Base-by-base conservation (phyloP, 2,888 invertebrate genomes). In the Caenorhabditis sinica region DNA sequence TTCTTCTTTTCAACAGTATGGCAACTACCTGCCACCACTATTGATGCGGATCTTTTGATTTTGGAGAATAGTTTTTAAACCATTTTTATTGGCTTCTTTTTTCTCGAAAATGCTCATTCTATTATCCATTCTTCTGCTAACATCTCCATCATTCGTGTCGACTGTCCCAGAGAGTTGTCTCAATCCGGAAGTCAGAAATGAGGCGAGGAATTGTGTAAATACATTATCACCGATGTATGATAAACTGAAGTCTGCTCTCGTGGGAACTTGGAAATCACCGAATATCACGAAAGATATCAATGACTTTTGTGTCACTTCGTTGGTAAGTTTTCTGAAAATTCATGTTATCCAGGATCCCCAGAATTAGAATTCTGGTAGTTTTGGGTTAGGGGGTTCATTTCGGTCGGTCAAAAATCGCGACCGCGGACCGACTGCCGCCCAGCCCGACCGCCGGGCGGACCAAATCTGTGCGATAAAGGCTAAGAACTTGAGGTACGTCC, bases 271-370 rank as follows among this genome's bases (percentile, higher is more conserved):
- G 36, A 43, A 45, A 11, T 68, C 58, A 11, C 56, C 13, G n/a
- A 68, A 76, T 20, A 36, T 56, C 20, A 53, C 68, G 0, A 60
- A 36, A 20, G 76, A 76, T 45, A 56, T 76, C 28, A 69, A 25
- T 28, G 49, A 68, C 6, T 51, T 49, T 36, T 76, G 76, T 36
- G 45, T 23, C 5, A 20, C 20, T 0, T 33, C 76, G 4, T 11
- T 76, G 40, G 76, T 76, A 20, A 69, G 76, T 61, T 49, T 58
- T 49, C 20, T n/a, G n/a, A n/a, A n/a, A n/a, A n/a, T n/a, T n/a
- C n/a, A n/a, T n/a, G n/a, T n/a, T n/a, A n/a, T n/a, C n/a, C n/a
- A n/a, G n/a, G n/a, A n/a, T n/a, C n/a, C n/a, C n/a, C 5, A n/a
- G 2, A 49, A n/a, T 4, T 17, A 49, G n/a, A n/a, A n/a, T n/a